Base-by-base conservation (phyloP, 2,113 vertebrate genomes). In the Dascyllus trimaculatus region DNA sequence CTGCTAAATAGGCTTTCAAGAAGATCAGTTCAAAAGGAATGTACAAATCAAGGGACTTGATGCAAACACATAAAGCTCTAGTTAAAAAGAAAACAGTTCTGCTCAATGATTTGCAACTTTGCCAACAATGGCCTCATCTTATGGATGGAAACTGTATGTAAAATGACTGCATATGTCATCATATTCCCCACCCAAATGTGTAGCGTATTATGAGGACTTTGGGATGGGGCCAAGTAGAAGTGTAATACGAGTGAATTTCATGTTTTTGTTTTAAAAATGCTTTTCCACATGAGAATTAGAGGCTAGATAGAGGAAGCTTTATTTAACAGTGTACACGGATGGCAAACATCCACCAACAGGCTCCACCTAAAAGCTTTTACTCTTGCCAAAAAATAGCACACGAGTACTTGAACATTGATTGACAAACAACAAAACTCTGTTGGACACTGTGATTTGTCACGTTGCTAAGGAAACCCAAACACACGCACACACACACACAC, bases 391-490 rank as follows among this genome's bases (percentile, higher is more conserved):
- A 52, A 84, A 62, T 48, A 40, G 40, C 67, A 75, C 38, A 62
- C 7, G 51, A 58, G 38, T 4, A 53, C 18, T 14, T 22, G 13
- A 59, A 71, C 56, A 26, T n/a, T 73, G 52, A 85, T 54, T 70
- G 72, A 73, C 69, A 73, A 82, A 76, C 45, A 74, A 4, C 57
- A 45, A 64, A 77, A 68, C 32, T 79, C n/a, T 9, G 35, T 54
- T 21, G 60, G 78, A 81, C 65, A 5, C 58, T 1, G 35, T 8
- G 22, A 68, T 70, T 67, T 62, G 58, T 75, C 70, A 63, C 11
- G 75, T 85, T 84, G 65, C 81, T 59, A 57, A 32, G 57, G 77
- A 74, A 88, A 91, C 76, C 9, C 54, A 38, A 64, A 63, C 32
- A 58, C 38, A 4, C 4, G 58, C 22, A 64, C 76, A 84, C 66